A percentile compares a stretch with the other conserved stretches of the same genome.
Evolutionary conservation across 2,113 vertebrate species (phyloP).

Genomic region (Vidua chalybeata): DNA sequence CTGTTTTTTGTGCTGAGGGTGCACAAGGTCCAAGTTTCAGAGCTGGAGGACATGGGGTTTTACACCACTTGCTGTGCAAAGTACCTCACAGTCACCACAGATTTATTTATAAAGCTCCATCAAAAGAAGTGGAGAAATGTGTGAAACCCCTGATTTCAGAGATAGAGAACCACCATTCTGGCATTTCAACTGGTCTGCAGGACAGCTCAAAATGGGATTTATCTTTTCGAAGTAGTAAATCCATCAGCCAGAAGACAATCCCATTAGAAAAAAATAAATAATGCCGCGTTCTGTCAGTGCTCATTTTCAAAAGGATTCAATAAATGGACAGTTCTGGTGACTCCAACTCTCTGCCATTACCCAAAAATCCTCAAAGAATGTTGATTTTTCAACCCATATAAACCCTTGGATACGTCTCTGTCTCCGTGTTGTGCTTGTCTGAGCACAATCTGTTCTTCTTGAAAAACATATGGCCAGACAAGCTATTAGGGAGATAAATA

Average conservation of each 20-base stretch:
- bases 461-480: not conserved
- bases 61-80: not conserved
- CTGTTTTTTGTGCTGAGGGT: not conserved
- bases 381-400: not conserved
- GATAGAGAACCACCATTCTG: fast-evolving
- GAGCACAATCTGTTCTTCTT: not conserved
- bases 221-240: not conserved
- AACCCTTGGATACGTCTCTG: fast-evolving
- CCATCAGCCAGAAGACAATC: not conserved
- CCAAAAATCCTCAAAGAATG: not conserved
- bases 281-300: not conserved
- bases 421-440: not conserved
- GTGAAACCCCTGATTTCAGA: not conserved
- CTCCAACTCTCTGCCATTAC: not conserved
- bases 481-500: not conserved
- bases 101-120: not conserved
- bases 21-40: not conserved
- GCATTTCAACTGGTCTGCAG: not conserved
- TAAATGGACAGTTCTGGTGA: not conserved
- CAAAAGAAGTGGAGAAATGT: not conserved
- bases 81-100: not conserved
- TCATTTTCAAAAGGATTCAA: not conserved
- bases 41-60: not conserved
- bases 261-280: not conserved
- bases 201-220: not conserved